A percentile compares a stretch with the other conserved stretches of the same genome.
These are phyloP conservation scores for Celastrina argiolus DNA, from an alignment of 2,888 invertebrate species.

Conservation along the genomic window DNA sequence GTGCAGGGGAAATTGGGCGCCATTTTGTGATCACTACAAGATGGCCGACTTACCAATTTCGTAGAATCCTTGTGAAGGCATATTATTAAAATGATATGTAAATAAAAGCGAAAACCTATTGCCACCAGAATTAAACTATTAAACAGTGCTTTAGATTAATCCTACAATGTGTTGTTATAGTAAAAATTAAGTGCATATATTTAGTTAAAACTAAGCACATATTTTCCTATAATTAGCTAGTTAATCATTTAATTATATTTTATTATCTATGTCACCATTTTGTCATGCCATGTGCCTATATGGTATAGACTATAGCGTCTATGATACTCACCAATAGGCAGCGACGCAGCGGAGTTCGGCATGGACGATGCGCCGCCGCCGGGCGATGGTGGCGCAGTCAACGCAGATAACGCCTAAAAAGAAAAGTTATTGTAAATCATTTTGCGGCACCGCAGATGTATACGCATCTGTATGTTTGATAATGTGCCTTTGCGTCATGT, in stretches of 20 bases:
- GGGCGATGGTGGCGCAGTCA: constrained; percentile 72
- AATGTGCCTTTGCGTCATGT: too few species aligned
- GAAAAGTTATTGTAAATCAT: background rate
- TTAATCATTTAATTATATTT: background rate
- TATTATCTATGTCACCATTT: background rate
- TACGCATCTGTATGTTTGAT: too few species aligned
- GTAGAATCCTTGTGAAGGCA: constrained; percentile 70
- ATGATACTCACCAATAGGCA: constrained; percentile 63
- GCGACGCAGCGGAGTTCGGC: constrained; percentile 67
- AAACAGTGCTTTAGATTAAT: background rate
- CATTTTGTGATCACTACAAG: constrained; percentile 29
- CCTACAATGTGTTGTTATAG: background rate
- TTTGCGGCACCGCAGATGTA: background rate
- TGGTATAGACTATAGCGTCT: background rate
- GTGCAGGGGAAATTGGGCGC: constrained; percentile 18
- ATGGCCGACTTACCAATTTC: constrained; percentile 65
- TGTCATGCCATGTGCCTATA: background rate
- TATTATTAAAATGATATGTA: constrained; percentile 43
- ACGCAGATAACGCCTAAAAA: constrained; percentile 59
- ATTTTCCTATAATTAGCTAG: background rate
- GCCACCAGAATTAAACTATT: constrained; percentile 16
- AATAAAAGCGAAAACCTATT: constrained; percentile 28
- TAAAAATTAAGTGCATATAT: constrained; percentile 1
- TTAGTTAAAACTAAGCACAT: background rate
- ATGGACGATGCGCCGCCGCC: constrained; percentile 63